Percentiles rank a stretch among this genome's conserved stretches.
These are phyloP conservation scores for Camponotus pennsylvanicus DNA, from an alignment of 1,140 invertebrate species.

Conservation along the genomic window DNA sequence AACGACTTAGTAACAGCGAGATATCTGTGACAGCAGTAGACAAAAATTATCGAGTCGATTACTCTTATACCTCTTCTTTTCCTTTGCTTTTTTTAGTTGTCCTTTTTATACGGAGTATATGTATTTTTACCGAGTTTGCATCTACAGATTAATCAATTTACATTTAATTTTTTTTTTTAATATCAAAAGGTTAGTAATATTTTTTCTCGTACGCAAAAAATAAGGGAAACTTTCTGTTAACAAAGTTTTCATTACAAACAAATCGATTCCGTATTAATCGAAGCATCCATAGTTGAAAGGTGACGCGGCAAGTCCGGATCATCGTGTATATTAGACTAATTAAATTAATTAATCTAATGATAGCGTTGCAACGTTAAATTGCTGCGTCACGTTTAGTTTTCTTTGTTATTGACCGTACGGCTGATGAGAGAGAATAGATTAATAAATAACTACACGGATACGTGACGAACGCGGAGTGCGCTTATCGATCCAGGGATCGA, in stretches of 20 bases:
- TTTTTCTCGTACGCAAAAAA: background rate
- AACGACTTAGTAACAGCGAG: background rate
- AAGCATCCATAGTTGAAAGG: background rate
- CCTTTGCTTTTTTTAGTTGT: background rate
- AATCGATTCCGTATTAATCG: background rate
- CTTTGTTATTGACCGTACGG: slow-evolving; percentile 14
- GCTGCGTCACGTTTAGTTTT: slow-evolving; percentile 16
- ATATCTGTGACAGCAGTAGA: background rate
- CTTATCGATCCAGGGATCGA: slow-evolving; percentile 54
- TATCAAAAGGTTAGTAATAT: background rate
- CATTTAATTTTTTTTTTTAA: background rate
- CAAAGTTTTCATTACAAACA: slow-evolving; percentile 1
- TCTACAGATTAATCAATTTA: background rate
- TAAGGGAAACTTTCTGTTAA: background rate
- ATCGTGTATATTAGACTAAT: slow-evolving; percentile 16
- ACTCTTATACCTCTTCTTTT: background rate
- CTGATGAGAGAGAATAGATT: slow-evolving; percentile 42
- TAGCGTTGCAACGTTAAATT: slow-evolving; percentile 31
- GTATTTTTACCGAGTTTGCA: background rate
- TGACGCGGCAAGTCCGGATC: background rate
- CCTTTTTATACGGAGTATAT: background rate
- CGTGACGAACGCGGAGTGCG: slow-evolving; percentile 3
- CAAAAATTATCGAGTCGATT: background rate
- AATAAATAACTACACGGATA: slow-evolving; percentile 35
- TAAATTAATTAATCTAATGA: slow-evolving; percentile 52